Conservation (phyloP, 30 jellyfish, hydroid and myxozoan genomes). For the Hydractinia symbiolongicarpus region DNA sequence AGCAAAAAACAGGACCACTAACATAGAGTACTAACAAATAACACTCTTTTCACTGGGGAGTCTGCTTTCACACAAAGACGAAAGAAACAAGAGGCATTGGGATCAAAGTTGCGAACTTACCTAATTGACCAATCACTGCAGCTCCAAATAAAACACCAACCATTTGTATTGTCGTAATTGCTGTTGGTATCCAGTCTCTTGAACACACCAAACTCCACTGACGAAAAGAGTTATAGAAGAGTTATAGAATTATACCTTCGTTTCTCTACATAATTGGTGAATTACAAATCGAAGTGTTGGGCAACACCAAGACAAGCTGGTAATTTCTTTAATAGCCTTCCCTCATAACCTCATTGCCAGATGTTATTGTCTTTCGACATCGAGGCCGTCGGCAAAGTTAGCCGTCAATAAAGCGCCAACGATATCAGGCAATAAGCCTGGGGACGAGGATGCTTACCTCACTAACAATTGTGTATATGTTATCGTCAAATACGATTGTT, state of each 20-base stretch:
- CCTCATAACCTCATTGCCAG: no score
- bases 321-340: no score
- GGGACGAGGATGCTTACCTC: neutral
- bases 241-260: neutral
- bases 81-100: neutral
- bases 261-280: neutral
- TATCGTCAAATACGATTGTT: neutral
- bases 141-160: constrained; percentile 41
- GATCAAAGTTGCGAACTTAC: neutral
- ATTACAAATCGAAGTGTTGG: neutral
- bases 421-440: no score
- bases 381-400: no score
- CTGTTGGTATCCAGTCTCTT: constrained; percentile 20
- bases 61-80: neutral
- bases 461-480: neutral
- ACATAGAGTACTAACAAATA: no score
- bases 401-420: no score
- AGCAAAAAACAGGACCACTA: no score
- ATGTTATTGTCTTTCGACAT: no score
- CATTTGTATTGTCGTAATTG: constrained; percentile 33
- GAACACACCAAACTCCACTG: constrained; percentile 36
- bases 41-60: neutral
- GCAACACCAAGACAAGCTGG: neutral
- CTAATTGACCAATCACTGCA: constrained; percentile 23
- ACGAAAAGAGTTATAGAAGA: neutral